Percentiles rank a stretch among this genome's conserved stretches.
Evolutionary conservation across 1,140 invertebrate genomes (phyloP).

Genomic region (Protaetia brevitarsis): DNA sequence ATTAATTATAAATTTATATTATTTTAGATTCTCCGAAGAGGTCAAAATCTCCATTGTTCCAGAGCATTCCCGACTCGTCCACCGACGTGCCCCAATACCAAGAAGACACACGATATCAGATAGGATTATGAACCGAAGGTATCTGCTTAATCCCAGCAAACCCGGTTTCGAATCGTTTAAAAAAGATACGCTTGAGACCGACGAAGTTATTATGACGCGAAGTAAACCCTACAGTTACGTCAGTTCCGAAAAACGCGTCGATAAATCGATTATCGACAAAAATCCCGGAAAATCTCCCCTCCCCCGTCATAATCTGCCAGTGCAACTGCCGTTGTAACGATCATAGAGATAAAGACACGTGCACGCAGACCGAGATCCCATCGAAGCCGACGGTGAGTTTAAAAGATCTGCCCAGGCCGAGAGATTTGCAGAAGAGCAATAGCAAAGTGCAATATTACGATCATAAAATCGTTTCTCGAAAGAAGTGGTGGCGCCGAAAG

Average conservation of each 20-base stretch:
- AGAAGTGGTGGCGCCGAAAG: slow-evolving; percentile 10
- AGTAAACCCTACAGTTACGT: not conserved
- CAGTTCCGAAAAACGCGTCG: not conserved
- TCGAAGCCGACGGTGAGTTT: slow-evolving; percentile 23
- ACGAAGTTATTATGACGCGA: too few species aligned
- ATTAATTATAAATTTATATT: not conserved
- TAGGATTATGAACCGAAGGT: slow-evolving; percentile 34
- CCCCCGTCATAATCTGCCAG: not conserved
- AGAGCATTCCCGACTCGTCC: not conserved
- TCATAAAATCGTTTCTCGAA: slow-evolving; percentile 29
- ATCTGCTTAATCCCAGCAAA: not conserved
- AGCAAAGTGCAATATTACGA: slow-evolving; percentile 35
- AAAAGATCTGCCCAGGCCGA: not conserved
- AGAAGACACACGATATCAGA: slow-evolving; percentile 39
- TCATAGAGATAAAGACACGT: not conserved
- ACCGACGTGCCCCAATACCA: not conserved
- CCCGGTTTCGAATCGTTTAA: not conserved
- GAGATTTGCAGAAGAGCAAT: not conserved
- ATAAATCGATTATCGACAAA: not conserved
- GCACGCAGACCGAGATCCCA: not conserved
- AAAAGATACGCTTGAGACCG: not conserved
- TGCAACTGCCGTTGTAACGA: not conserved
- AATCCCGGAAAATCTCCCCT: not conserved
- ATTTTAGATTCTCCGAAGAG: not conserved
- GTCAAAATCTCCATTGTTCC: not conserved